Base-by-base conservation (phyloP, 2,888 invertebrate species). In the Sesia bembeciformis region DNA sequence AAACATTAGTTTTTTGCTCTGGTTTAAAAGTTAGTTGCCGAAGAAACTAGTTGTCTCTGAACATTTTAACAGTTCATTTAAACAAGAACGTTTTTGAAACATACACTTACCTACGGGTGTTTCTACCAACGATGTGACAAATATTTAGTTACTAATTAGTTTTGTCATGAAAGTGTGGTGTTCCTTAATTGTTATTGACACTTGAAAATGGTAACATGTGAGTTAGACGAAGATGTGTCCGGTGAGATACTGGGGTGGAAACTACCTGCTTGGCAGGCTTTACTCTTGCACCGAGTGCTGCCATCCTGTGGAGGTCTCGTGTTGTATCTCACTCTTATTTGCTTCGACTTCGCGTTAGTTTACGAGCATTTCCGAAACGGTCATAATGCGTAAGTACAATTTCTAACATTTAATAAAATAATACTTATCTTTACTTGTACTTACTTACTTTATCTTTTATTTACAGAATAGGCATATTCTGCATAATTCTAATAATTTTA, bases 261-360 rank as follows among this genome's bases (percentile, higher is more conserved):
- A 64, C 61, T 89, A 50, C 83, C 84, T 41, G 69, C 80, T 55
- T 89, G 89, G 89, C 83, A 88, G 57, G 80, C 88, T 2, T 61
- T 90, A 53, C 60, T 88, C 38, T 56, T 87, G 40, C 87, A 89
- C 54, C 66, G 87, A 50, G 87, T 85, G 57, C 62, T 88, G 57
- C 88, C 89, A 46, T 79, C 88, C 46, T 86, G 84, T 57, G 88
- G 86, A 0, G 92, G 92, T 6, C 90, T 93, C 50, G 59, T 92
- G 1, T 75, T 94, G 40, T 96, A 94, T 64, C 83, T 94, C 42
- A 81, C 92, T 3, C 89, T 95, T 53, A 92, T 94, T 46, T 91
- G 93, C 23, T 91, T 91, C 49, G 95, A 95, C 70, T 72, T 93
- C 40, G 92, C 92, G 0, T 87, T 95, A 3, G 90, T 93, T 53